Percentiles rank a stretch among this genome's conserved stretches.
Conservation (phyloP, 2,888 invertebrate species). For the Dendrolimus pini region DNA sequence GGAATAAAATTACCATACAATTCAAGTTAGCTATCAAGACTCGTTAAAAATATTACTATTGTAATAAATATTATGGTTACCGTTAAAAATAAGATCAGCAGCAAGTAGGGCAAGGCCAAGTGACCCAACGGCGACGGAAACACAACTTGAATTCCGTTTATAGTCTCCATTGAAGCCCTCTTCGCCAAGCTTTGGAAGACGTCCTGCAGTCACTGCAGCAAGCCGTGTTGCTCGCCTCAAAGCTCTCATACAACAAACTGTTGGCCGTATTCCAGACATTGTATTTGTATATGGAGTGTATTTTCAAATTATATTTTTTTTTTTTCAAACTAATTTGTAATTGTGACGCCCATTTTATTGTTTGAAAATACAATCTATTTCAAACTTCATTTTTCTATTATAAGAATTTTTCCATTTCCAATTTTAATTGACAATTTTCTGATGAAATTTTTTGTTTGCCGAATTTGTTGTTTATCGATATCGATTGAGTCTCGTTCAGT, state of each 20-base stretch:
- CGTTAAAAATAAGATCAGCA: constrained; percentile 56
- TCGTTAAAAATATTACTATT: constrained; percentile 53
- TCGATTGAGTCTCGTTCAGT: no score
- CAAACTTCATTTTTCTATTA: no score
- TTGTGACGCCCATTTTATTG: not conserved
- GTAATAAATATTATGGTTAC: constrained; percentile 39
- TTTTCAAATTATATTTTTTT: not conserved
- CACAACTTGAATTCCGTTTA: constrained; percentile 8
- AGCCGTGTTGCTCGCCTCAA: constrained; percentile 28
- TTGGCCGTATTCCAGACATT: constrained; percentile 13
- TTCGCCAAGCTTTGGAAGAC: constrained; percentile 9
- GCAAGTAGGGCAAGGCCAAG: constrained; percentile 52
- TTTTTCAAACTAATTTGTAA: constrained; percentile 1
- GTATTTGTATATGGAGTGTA: not conserved
- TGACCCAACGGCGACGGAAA: constrained; percentile 31
- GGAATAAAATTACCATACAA: no score
- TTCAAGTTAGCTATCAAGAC: no score
- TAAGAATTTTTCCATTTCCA: no score
- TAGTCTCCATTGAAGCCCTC: constrained; percentile 14
- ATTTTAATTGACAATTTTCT: no score
- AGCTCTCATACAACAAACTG: constrained; percentile 12
- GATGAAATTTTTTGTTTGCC: no score
- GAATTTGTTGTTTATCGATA: no score
- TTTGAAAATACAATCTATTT: no score
- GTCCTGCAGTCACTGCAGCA: constrained; percentile 21